A percentile compares a stretch with the other conserved stretches of the same genome.
Evolutionary conservation across 2,888 invertebrate species (phyloP).

Genomic region (Caprella mutica): DNA sequence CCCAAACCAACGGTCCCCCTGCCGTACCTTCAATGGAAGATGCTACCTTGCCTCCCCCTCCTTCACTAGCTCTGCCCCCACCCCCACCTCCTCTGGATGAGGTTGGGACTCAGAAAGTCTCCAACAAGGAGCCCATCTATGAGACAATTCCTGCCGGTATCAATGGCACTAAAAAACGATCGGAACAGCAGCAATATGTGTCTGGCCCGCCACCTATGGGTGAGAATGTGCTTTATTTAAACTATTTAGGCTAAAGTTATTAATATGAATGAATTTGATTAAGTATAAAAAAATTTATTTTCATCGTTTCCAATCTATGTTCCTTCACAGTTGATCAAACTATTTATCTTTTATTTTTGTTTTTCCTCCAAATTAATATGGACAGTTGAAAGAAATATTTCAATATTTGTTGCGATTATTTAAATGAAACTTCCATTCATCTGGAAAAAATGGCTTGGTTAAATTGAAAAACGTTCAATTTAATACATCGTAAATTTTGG

Average conservation of each 20-base stretch:
- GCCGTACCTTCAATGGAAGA: slow-evolving; percentile 36
- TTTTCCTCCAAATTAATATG: no score
- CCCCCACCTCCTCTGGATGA: slow-evolving; percentile 35
- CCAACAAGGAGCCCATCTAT: slow-evolving; percentile 55
- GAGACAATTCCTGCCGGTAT: slow-evolving; percentile 53
- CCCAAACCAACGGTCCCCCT: slow-evolving; percentile 39
- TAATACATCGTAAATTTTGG: background rate
- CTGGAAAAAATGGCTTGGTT: no score
- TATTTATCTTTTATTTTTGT: no score
- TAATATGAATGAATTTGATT: no score
- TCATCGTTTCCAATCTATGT: no score
- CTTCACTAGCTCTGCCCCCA: slow-evolving; percentile 41
- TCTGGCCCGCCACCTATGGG: slow-evolving; percentile 31
- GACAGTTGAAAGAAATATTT: no score
- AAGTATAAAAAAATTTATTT: no score
- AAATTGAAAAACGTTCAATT: background rate
- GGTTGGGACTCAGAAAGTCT: slow-evolving; percentile 7
- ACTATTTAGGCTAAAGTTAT: background rate
- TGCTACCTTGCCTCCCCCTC: slow-evolving; percentile 15
- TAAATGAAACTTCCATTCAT: no score
- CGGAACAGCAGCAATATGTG: slow-evolving; percentile 22
- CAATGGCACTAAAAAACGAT: slow-evolving; percentile 7
- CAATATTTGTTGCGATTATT: no score
- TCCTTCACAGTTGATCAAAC: no score
- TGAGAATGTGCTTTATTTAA: background rate